Conservation (phyloP, 2,113 vertebrate genomes). For the Perca flavescens region DNA sequence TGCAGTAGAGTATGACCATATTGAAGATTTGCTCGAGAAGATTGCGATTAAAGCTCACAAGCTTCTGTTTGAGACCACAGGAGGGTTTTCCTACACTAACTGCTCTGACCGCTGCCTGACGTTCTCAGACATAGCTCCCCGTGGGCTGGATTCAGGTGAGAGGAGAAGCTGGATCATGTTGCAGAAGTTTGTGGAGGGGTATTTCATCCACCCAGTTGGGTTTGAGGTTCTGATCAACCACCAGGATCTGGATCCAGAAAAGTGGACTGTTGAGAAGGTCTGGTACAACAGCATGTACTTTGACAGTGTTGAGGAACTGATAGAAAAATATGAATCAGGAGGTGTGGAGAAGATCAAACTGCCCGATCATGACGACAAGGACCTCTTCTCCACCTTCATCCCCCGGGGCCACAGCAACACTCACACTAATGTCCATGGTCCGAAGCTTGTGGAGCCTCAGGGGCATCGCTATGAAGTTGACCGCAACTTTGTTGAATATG, state of each 20-base stretch:
- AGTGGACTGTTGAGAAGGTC: constrained; percentile 86
- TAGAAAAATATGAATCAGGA: constrained; percentile 79
- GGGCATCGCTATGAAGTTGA: constrained; percentile 86
- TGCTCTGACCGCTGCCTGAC: constrained; percentile 87
- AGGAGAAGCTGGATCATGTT: constrained; percentile 90
- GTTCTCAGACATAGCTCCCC: constrained; percentile 88
- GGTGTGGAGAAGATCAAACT: constrained; percentile 74
- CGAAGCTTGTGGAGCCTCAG: constrained; percentile 87
- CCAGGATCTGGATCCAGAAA: constrained; percentile 74
- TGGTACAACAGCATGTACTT: constrained; percentile 93
- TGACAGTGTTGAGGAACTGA: constrained; percentile 84
- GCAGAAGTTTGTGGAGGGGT: constrained; percentile 89
- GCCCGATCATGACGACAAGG: constrained; percentile 53
- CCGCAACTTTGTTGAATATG: constrained; percentile 86
- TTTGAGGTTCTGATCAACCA: constrained; percentile 92
- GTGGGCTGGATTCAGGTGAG: constrained; percentile 87
- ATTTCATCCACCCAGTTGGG: constrained; percentile 91
- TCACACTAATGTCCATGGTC: constrained; percentile 70
- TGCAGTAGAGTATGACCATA: constrained; percentile 76
- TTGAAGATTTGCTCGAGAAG: constrained; percentile 67
- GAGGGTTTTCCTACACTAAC: constrained; percentile 84
- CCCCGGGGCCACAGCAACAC: constrained; percentile 84
- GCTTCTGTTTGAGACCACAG: constrained; percentile 84
- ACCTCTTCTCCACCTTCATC: constrained; percentile 88
- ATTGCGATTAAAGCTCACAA: constrained; percentile 73